Evolutionary conservation across 2,113 vertebrate genomes (phyloP), one percentile per base, ranked within the genome.

Genomic region (Anhinga rufa): DNA sequence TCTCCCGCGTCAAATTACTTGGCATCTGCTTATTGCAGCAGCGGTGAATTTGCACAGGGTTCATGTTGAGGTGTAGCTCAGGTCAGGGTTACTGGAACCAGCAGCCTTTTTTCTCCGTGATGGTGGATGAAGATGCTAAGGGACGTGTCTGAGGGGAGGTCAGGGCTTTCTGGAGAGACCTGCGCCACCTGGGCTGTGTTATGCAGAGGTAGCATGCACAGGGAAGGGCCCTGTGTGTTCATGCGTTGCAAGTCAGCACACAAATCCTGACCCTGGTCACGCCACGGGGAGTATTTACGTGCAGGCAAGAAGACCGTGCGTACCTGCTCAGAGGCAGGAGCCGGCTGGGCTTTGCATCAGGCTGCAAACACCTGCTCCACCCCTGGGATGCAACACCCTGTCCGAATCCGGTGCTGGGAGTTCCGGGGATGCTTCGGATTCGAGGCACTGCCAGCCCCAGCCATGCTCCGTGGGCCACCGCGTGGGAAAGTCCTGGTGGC

Each of bases 21-120:
- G 94, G 94, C 29, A 42, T 87, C 74, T 92, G 78, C 83, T 96
- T 94, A 62, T 57, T 71, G 69, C 90, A 70, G 83, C 87, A 82
- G 82, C 95, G 55, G 76, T 82, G 97, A 91, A 90, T 93, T 52
- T 29, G 2, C 16, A 12, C 58, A 8, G 40, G 91, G 84, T 72
- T 92, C 86, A 9, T 24, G 34, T 26, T 40, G 68, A 58, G 64
- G 15, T 61, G 38, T 10, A 9, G 40, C 42, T 72, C 20, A 10
- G 84, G 38, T 61, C 4, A 12, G 79, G 75, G 54, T 4, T 13
- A 58, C 42, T 32, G 69, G 38, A 91, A 86, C 24, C 46, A 54
- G n/a, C 10, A 61, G 75, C 4, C 64, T 44, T 42, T 19, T 19
- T 8, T 15, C 49, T 85, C 44, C 51, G 15, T 48, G 58, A 46